Percentiles rank a stretch among this genome's conserved stretches.
phyloP scores from a whole-genome alignment of 2,113 vertebrate species.

The Trogon melanurus region DNA sequence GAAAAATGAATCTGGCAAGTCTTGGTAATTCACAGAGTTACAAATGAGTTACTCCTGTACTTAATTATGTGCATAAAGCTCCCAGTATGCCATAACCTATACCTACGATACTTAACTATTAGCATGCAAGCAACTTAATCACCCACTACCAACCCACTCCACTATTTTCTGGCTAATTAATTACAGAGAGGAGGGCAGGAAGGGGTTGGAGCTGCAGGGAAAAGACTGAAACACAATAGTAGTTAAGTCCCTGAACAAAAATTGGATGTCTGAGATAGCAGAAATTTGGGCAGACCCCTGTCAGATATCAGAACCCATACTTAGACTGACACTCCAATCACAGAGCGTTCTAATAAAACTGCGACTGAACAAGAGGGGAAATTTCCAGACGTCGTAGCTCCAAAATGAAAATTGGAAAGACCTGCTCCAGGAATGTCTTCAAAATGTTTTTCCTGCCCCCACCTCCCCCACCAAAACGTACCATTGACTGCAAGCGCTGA shows the following conservation, averaged over 20 bases:
- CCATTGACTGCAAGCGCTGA: constrained; percentile 94
- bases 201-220: background rate
- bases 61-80: background rate
- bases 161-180: background rate
- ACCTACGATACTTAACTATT: background rate
- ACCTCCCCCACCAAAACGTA: constrained; percentile 34
- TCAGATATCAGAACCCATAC: background rate
- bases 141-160: background rate
- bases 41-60: background rate
- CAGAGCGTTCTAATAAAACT: background rate
- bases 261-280: background rate
- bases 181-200: background rate
- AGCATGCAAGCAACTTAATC: background rate
- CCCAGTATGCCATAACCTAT: background rate
- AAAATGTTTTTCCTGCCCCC: background rate
- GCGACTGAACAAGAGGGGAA: background rate
- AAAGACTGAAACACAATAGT: background rate
- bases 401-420: background rate
- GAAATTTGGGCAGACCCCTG: background rate
- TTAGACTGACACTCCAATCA: rapidly evolving
- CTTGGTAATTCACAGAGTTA: background rate
- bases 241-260: background rate
- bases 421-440: background rate
- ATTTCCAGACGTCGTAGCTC: background rate
- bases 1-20: background rate